These are phyloP conservation scores for Sigmodon hispidus DNA, from an alignment of 2,113 vertebrate species.

Conservation along the genomic window DNA sequence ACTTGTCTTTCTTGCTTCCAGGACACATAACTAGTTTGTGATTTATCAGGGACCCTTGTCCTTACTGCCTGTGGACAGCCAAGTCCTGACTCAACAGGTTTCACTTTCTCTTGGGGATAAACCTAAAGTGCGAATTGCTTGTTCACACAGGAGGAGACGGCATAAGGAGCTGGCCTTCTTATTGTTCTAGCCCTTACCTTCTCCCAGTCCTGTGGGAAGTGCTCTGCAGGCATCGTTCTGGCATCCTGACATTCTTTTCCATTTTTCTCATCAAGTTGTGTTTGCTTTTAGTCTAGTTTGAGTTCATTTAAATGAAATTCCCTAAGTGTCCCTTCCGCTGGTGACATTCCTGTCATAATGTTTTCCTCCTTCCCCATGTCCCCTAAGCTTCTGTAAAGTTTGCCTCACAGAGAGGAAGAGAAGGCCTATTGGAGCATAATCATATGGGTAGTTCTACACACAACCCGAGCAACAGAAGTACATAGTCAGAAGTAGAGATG, in stretches of 20 bases:
- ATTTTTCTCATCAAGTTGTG: neutral
- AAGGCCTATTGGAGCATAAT: neutral
- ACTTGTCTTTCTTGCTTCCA: neutral
- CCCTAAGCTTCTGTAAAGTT: neutral
- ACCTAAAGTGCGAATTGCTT: neutral
- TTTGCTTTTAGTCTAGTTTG: neutral
- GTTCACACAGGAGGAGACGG: fast-evolving
- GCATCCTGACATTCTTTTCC: neutral
- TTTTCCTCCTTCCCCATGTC: neutral
- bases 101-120: neutral
- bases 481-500: neutral
- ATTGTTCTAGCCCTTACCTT: neutral
- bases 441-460: neutral
- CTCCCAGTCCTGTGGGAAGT: neutral
- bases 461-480: neutral
- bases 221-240: neutral
- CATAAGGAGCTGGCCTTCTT: neutral
- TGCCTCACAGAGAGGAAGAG: neutral
- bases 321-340: neutral
- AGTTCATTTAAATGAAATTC: neutral
- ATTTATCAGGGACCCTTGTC: neutral
- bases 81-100: neutral
- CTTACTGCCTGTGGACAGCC: neutral
- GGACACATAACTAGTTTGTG: neutral
- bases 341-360: neutral